Conservation (phyloP, 2,888 invertebrate species). For the Temnothorax unifasciatus region DNA sequence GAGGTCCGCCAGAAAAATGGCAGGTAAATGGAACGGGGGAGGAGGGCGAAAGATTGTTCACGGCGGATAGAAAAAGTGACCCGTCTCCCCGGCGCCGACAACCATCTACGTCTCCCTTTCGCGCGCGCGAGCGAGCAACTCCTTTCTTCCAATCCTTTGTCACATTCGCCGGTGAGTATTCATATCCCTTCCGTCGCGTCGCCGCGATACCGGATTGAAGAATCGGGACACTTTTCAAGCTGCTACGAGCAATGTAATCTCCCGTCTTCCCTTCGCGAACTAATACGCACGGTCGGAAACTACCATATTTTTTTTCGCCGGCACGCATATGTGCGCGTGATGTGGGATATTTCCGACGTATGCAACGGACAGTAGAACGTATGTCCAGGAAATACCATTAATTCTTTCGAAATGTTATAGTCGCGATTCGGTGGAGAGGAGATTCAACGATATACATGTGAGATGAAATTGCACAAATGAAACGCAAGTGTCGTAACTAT, state of each 20-base stretch:
- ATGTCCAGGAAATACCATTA: neutral
- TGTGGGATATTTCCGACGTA: neutral
- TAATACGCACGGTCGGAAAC: neutral
- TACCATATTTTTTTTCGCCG: neutral
- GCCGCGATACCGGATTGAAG: conserved; percentile 25
- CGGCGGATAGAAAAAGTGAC: conserved; percentile 55
- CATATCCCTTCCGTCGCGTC: conserved; percentile 16
- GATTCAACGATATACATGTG: neutral
- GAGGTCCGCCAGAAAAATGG: conserved; percentile 58
- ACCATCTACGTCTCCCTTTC: conserved; percentile 38
- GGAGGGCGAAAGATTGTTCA: conserved; percentile 41
- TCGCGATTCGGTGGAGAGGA: neutral
- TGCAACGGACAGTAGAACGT: neutral
- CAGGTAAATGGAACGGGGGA: conserved; percentile 52
- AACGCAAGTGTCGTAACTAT: neutral
- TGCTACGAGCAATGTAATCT: conserved; percentile 18
- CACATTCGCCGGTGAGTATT: conserved; percentile 36
- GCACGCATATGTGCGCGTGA: neutral
- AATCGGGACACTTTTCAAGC: conserved; percentile 8
- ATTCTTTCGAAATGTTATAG: neutral
- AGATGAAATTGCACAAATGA: conserved; percentile 14
- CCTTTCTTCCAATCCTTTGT: conserved; percentile 27
- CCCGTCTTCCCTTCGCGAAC: conserved; percentile 13
- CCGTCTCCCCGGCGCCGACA: conserved; percentile 46
- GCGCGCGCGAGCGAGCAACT: conserved; percentile 6